These are phyloP conservation scores for Trichosurus vulpecula DNA, from an alignment of 2,797 vertebrate species.

Conservation along the genomic window DNA sequence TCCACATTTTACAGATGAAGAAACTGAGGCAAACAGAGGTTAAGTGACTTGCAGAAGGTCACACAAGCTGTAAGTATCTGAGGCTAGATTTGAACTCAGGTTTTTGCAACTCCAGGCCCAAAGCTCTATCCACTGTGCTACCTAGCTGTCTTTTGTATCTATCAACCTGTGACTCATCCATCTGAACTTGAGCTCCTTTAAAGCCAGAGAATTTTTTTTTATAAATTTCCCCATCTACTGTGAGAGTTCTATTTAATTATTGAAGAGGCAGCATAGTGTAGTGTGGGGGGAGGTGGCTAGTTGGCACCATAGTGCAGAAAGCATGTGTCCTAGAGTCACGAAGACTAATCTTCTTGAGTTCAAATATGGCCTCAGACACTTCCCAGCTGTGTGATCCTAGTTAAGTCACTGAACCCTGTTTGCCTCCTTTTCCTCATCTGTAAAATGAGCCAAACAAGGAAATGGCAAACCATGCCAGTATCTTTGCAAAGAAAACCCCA, in stretches of 20 bases:
- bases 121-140: not conserved
- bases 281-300: no score
- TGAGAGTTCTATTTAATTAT: not conserved
- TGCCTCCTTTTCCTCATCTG: no score
- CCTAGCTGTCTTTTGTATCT: not conserved
- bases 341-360: no score
- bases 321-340: not conserved
- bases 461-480: no score
- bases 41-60: not conserved
- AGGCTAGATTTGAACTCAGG: not conserved
- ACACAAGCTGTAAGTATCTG: not conserved
- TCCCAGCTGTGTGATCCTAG: no score
- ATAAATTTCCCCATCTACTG: no score
- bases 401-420: no score
- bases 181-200: not conserved
- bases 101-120: no score
- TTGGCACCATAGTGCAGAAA: not conserved
- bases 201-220: not conserved
- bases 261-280: not conserved
- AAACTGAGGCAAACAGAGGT: not conserved
- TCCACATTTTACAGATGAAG: no score
- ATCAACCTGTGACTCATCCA: not conserved
- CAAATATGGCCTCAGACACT: no score
- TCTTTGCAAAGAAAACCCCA: no score
- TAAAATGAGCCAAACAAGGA: no score